phyloP scores from a whole-genome alignment of 2,888 invertebrate genomes.

The Colostygia pectinataria region DNA sequence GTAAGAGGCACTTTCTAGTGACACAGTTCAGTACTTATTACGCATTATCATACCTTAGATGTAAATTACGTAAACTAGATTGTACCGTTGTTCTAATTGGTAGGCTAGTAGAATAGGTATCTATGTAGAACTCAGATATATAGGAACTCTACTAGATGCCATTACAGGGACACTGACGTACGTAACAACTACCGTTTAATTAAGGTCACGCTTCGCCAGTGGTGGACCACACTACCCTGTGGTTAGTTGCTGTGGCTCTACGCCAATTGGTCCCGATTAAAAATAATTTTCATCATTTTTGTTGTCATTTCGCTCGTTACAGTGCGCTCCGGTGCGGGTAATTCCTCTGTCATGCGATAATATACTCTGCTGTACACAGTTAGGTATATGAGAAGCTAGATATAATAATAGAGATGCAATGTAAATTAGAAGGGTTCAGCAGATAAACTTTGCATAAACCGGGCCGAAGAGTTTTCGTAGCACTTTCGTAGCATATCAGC shows the following conservation, averaged over 20 bases:
- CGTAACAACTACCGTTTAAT: conserved; percentile 66
- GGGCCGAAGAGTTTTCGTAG: no score
- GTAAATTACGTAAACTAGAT: conserved; percentile 11
- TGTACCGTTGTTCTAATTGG: conserved; percentile 13
- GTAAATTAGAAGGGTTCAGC: neutral
- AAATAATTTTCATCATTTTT: conserved; percentile 81
- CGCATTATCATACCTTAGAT: no score
- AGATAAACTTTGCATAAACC: no score
- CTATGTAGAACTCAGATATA: no score
- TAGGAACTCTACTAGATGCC: neutral
- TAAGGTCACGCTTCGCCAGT: conserved; percentile 70
- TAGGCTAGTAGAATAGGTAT: neutral
- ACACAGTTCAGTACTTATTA: no score
- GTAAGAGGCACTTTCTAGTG: no score
- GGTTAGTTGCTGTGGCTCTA: conserved; percentile 48
- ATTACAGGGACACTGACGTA: conserved; percentile 39
- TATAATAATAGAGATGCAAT: neutral
- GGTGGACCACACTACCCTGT: conserved; percentile 55
- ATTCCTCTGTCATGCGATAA: conserved; percentile 57
- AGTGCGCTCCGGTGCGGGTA: conserved; percentile 65
- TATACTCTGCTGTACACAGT: conserved; percentile 17
- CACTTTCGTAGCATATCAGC: neutral
- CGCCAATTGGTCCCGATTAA: conserved; percentile 79
- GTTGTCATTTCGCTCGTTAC: conserved; percentile 78
- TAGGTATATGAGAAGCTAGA: neutral